Percentiles rank a stretch among this genome's conserved stretches.
These are phyloP conservation scores for Drosophila ogumai DNA, from an alignment of 1,140 invertebrate species.

Conservation along the genomic window DNA sequence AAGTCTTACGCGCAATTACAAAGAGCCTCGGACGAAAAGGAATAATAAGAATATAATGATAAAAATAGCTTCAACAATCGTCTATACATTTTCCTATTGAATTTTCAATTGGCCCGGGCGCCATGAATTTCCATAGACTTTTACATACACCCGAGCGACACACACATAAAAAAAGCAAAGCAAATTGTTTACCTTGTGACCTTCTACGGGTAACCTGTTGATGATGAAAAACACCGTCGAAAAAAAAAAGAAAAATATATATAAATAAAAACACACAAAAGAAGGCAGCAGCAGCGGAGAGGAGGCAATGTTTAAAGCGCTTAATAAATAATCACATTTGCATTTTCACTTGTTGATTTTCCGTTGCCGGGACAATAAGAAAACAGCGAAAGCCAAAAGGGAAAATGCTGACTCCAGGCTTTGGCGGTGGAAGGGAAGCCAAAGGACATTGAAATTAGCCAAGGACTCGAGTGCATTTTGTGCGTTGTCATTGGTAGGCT, in stretches of 20 bases:
- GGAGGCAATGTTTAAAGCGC: constrained; percentile 74
- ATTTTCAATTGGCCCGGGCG: constrained; percentile 63
- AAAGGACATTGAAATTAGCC: constrained; percentile 67
- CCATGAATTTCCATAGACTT: constrained; percentile 56
- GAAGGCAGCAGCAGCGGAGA: not conserved
- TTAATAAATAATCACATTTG: constrained; percentile 83
- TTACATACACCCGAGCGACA: not conserved
- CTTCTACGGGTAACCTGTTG: constrained; percentile 34
- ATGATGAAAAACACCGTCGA: constrained; percentile 10
- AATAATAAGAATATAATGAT: not conserved
- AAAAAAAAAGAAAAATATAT: not conserved
- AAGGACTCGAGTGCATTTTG: constrained; percentile 61
- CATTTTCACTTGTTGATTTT: constrained; percentile 83
- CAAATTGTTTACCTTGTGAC: constrained; percentile 51
- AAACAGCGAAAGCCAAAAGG: constrained; percentile 24
- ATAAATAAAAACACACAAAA: constrained; percentile 6
- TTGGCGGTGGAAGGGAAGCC: constrained; percentile 4
- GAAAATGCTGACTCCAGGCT: constrained; percentile 43
- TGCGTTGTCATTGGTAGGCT: constrained; percentile 75
- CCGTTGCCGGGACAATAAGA: constrained; percentile 28
- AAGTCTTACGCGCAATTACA: constrained; percentile 29
- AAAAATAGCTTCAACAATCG: constrained; percentile 57
- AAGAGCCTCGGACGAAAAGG: not conserved
- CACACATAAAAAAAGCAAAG: constrained; percentile 37
- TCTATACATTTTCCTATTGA: constrained; percentile 63